These are phyloP conservation scores for Phrixothrix hirtus DNA, from an alignment of 2,888 invertebrate genomes.

Conservation along the genomic window DNA sequence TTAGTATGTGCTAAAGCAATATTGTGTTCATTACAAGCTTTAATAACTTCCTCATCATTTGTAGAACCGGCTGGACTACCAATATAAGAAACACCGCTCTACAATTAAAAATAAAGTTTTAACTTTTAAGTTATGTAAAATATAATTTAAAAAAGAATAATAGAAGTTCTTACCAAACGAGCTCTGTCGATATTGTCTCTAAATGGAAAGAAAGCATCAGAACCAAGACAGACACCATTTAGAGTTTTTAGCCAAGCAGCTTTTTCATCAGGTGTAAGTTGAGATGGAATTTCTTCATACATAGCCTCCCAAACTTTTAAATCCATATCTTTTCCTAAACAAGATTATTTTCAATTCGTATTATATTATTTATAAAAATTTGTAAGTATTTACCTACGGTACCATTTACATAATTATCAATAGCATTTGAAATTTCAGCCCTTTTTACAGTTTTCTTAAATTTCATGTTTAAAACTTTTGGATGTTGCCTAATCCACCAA, in stretches of 20 bases:
- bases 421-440: slow-evolving; percentile 91
- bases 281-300: slow-evolving; percentile 73
- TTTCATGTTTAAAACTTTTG: slow-evolving; percentile 77
- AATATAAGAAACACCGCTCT: slow-evolving; percentile 94
- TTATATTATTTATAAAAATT: slow-evolving; percentile 2
- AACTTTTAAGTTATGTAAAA: slow-evolving; percentile 1
- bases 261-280: slow-evolving; percentile 69
- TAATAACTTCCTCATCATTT: slow-evolving; percentile 86
- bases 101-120: slow-evolving; percentile 42
- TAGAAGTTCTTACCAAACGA: slow-evolving; percentile 66
- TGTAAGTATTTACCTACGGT: slow-evolving; percentile 70
- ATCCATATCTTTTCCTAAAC: slow-evolving; percentile 79
- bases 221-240: slow-evolving; percentile 82
- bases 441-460: slow-evolving; percentile 86
- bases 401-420: slow-evolving; percentile 92
- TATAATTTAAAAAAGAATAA: no score
- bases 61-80: slow-evolving; percentile 93
- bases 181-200: slow-evolving; percentile 96
- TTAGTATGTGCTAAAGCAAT: slow-evolving; percentile 88
- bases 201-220: slow-evolving; percentile 99
- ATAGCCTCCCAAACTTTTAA: slow-evolving; percentile 72
- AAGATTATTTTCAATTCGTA: not conserved
- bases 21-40: slow-evolving; percentile 89
- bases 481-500: slow-evolving; percentile 97
- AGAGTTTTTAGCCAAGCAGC: slow-evolving; percentile 71